These are phyloP conservation scores for Halichoeres trimaculatus DNA, from an alignment of 2,113 vertebrate species.

Conservation along the genomic window DNA sequence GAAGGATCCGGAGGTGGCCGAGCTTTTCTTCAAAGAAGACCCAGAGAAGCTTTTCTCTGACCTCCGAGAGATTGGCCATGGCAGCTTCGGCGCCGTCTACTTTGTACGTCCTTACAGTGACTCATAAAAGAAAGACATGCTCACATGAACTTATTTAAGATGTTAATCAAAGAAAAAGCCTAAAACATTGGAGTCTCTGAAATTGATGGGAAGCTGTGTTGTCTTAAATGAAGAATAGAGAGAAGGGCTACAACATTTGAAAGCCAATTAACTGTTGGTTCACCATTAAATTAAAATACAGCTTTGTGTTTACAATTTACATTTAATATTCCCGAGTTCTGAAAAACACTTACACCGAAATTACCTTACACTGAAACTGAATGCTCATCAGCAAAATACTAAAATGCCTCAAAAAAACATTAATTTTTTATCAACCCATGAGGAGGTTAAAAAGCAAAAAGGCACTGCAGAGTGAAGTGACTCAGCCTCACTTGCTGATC, in stretches of 20 bases:
- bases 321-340: too few species aligned
- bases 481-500: neutral
- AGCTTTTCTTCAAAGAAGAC: constrained; percentile 99
- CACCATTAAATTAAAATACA: too few species aligned
- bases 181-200: neutral
- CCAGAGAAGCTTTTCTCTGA: constrained; percentile 98
- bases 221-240: neutral
- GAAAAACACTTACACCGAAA: too few species aligned
- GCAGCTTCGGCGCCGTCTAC: constrained; percentile 99
- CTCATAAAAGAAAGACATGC: neutral
- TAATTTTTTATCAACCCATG: neutral
- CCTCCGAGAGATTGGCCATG: constrained; percentile 99
- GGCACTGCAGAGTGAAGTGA: neutral
- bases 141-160: neutral
- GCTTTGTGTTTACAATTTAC: too few species aligned
- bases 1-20: constrained; percentile 97
- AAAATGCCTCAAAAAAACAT: too few species aligned
- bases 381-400: too few species aligned
- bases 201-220: neutral
- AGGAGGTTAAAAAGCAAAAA: neutral
- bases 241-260: neutral
- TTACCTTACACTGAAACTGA: too few species aligned
- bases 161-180: neutral
- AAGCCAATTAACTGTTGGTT: neutral
- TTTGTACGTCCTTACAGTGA: constrained; percentile 86